Evolutionary conservation across 2,797 vertebrate species (phyloP).

Genomic region (Lithobates pipiens): DNA sequence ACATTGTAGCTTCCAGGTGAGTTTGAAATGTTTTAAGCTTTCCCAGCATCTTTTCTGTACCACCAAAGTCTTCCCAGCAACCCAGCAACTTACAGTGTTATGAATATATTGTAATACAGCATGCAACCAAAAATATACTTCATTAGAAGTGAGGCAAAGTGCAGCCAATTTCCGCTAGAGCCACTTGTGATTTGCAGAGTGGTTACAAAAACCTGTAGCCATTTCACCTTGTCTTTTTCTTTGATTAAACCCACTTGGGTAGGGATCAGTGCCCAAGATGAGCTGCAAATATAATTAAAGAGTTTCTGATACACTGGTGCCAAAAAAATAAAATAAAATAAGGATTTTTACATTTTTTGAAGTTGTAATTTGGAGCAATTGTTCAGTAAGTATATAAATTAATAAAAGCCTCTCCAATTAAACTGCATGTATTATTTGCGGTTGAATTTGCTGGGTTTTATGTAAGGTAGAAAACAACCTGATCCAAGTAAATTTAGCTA

Average conservation of each 20-base stretch:
- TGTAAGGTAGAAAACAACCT: not conserved
- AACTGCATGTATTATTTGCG: not conserved
- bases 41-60: constrained; percentile 2
- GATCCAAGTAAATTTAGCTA: constrained; percentile 3
- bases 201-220: constrained; percentile 43
- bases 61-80: constrained; percentile 6
- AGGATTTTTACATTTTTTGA: constrained; percentile 17
- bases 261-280: constrained; percentile 37
- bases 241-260: constrained; percentile 54
- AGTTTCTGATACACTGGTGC: constrained; percentile 30
- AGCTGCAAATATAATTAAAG: constrained; percentile 41
- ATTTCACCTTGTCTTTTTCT: constrained; percentile 41
- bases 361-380: constrained; percentile 20
- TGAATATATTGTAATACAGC: constrained; percentile 11
- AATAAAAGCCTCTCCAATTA: constrained; percentile 31
- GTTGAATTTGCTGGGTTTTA: not conserved
- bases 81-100: not conserved
- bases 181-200: constrained; percentile 43
- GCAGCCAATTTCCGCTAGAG: constrained; percentile 28
- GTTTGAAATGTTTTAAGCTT: constrained; percentile 2
- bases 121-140: constrained; percentile 16
- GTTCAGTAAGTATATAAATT: constrained; percentile 5
- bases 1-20: constrained; percentile 36
- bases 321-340: constrained; percentile 30
- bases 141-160: not conserved